Conservation (phyloP, 2,797 vertebrate genomes). For the Pampus argenteus region DNA sequence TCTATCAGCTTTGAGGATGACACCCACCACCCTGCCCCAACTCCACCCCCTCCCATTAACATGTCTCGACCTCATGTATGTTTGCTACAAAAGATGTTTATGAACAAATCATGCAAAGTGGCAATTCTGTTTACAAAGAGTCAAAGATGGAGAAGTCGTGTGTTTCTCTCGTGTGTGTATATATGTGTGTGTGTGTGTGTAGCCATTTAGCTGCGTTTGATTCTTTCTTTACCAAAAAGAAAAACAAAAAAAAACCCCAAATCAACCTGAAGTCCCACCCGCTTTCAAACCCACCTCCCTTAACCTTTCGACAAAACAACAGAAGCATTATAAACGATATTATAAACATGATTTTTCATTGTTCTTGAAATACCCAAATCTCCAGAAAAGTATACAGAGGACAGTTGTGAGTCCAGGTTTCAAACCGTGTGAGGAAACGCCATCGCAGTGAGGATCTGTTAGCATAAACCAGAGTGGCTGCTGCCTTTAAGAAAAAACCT, state of each 20-base stretch:
- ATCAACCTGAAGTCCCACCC: constrained; percentile 66
- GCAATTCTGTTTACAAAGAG: constrained; percentile 84
- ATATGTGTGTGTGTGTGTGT: constrained; percentile 17
- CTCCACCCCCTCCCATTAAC: constrained; percentile 34
- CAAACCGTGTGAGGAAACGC: constrained; percentile 70
- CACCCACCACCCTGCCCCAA: constrained; percentile 32
- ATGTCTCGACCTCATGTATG: constrained; percentile 68
- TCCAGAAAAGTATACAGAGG: constrained; percentile 66
- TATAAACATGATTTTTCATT: constrained; percentile 70
- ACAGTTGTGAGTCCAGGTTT: constrained; percentile 72
- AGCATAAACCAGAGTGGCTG: constrained; percentile 67
- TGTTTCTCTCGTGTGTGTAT: constrained; percentile 30
- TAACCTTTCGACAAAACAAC: constrained; percentile 64
- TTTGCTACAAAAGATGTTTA: constrained; percentile 87
- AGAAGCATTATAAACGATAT: constrained; percentile 75
- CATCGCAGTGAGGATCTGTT: constrained; percentile 59
- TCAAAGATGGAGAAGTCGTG: constrained; percentile 80
- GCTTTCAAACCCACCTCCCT: constrained; percentile 54
- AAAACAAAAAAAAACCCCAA: constrained; percentile 30
- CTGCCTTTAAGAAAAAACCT: constrained; percentile 74
- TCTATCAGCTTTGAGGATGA: constrained; percentile 47
- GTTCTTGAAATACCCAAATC: constrained; percentile 71
- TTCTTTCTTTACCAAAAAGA: constrained; percentile 63
- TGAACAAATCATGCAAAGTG: constrained; percentile 88
- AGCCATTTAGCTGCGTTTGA: constrained; percentile 71